A percentile compares a stretch with the other conserved stretches of the same genome.
These are phyloP conservation scores for Xyliphius kryptos DNA, from an alignment of 2,113 vertebrate species.

Conservation along the genomic window DNA sequence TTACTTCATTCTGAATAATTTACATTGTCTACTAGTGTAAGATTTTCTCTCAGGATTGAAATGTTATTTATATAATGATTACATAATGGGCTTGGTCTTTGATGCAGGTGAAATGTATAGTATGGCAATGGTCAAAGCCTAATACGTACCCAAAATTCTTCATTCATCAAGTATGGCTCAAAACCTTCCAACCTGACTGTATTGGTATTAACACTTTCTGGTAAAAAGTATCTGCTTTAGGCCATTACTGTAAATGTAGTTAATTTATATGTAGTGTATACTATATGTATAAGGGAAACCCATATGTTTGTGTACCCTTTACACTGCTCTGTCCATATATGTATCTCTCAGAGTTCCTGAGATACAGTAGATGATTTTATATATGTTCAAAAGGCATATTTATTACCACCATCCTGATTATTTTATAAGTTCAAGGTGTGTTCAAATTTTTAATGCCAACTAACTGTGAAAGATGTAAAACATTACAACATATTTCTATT, in stretches of 20 bases:
- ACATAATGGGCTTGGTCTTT: not conserved
- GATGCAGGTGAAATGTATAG: not conserved
- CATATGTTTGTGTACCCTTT: not conserved
- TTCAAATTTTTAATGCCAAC: not conserved
- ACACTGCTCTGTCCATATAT: not conserved
- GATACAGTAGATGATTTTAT: not conserved
- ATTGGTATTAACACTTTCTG: too few species aligned
- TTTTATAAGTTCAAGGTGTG: not conserved
- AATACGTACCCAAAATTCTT: too few species aligned
- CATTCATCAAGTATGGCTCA: too few species aligned
- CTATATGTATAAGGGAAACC: not conserved
- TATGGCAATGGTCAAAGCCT: too few species aligned
- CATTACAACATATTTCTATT: slow-evolving; percentile 5
- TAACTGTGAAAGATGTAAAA: slow-evolving; percentile 4
- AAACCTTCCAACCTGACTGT: too few species aligned
- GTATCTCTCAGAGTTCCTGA: not conserved
- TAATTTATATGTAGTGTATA: not conserved
- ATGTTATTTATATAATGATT: not conserved
- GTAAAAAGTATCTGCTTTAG: too few species aligned
- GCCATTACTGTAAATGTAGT: too few species aligned
- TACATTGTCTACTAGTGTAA: not conserved
- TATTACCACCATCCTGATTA: not conserved
- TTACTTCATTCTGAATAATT: not conserved
- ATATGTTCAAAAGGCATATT: not conserved
- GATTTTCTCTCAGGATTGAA: not conserved